Percentiles rank a stretch among this genome's conserved stretches.
These are phyloP conservation scores for Lepidurus arcticus DNA, from an alignment of 1,140 invertebrate genomes.

Conservation along the genomic window DNA sequence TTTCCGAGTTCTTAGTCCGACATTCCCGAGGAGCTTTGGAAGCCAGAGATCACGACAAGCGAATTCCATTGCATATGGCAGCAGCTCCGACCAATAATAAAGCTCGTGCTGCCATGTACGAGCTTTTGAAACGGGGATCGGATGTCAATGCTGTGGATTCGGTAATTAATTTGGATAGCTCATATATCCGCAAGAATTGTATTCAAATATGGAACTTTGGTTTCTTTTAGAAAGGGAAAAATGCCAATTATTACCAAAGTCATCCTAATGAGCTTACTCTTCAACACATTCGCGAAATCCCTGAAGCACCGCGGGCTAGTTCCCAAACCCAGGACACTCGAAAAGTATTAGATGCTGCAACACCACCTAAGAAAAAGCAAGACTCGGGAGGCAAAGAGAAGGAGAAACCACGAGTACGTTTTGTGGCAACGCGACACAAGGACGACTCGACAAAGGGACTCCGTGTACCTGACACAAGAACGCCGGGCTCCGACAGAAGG, in stretches of 20 bases:
- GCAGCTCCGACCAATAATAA: conserved; percentile 68
- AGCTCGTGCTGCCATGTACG: conserved; percentile 58
- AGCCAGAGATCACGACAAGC: conserved; percentile 68
- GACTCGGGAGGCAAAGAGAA: conserved; percentile 39
- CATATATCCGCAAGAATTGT: not conserved
- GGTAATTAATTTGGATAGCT: conserved; percentile 52
- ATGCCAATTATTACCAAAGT: conserved; percentile 67
- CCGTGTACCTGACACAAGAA: too few relatives aligned
- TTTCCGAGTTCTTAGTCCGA: conserved; percentile 63
- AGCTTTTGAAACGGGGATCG: conserved; percentile 65
- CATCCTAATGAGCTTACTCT: conserved; percentile 59
- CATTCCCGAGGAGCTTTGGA: conserved; percentile 61
- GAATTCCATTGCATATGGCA: conserved; percentile 83
- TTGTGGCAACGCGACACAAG: not conserved
- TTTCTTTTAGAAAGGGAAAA: conserved; percentile 68
- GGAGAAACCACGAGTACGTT: not conserved
- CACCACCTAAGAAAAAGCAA: conserved; percentile 6
- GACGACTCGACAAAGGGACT: too few relatives aligned
- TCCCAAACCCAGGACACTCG: conserved; percentile 40
- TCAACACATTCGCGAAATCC: conserved; percentile 58
- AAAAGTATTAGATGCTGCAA: not conserved
- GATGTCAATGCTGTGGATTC: conserved; percentile 73
- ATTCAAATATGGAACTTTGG: conserved; percentile 8
- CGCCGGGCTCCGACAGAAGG: too few relatives aligned
- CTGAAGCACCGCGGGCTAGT: conserved; percentile 69